Evolutionary conservation across 2,797 vertebrate genomes (phyloP).

Genomic region (Synanceia verrucosa): DNA sequence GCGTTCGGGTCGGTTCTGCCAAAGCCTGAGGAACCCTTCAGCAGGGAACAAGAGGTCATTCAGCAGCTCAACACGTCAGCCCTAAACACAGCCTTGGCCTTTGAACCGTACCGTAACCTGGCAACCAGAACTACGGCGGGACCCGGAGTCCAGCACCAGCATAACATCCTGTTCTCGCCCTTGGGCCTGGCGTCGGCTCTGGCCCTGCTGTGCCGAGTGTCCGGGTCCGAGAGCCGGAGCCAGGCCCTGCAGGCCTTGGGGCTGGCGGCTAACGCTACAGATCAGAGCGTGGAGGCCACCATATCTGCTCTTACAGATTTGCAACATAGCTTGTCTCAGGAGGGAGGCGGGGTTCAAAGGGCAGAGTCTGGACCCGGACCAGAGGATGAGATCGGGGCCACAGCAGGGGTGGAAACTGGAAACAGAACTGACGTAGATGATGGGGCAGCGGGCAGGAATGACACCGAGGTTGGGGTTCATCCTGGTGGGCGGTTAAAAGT

Average conservation of each 20-base stretch:
- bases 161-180: slow-evolving; percentile 41
- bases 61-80: slow-evolving; percentile 34
- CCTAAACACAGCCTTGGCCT: slow-evolving; percentile 49
- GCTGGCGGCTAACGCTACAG: slow-evolving; percentile 23
- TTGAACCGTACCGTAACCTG: slow-evolving; percentile 47
- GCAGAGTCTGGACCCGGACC: neutral
- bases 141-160: neutral
- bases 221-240: slow-evolving; percentile 19
- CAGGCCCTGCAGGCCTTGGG: slow-evolving; percentile 34
- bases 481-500: slow-evolving; percentile 14
- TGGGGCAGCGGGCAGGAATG: neutral
- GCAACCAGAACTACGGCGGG: slow-evolving; percentile 6
- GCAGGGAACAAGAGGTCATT: slow-evolving; percentile 12
- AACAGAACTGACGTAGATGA: neutral
- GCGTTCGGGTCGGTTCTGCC: neutral
- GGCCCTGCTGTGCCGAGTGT: slow-evolving; percentile 22
- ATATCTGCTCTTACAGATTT: slow-evolving; percentile 33
- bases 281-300: slow-evolving; percentile 27
- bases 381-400: neutral
- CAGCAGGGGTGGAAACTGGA: neutral
- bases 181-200: slow-evolving; percentile 37
- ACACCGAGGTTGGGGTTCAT: neutral
- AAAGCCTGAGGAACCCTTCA: slow-evolving; percentile 1
- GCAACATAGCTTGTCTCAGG: slow-evolving; percentile 14
- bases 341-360: slow-evolving; percentile 22